phyloP scores from a whole-genome alignment of 2,888 invertebrate genomes.

The Lepidochitona cinerea region DNA sequence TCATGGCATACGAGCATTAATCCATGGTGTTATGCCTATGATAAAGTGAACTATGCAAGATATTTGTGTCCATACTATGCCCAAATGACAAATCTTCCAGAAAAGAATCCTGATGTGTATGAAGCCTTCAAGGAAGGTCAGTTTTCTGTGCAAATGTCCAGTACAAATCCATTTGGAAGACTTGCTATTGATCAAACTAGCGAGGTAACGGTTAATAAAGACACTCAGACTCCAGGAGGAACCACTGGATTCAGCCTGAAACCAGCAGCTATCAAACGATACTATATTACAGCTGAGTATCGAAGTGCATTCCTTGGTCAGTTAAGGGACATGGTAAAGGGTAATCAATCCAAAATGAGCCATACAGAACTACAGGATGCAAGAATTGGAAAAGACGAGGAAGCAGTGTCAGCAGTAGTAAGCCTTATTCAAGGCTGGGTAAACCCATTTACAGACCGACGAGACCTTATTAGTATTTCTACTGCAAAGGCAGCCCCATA shows the following conservation, averaged over 20 bases:
- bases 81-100: slow-evolving; percentile 24
- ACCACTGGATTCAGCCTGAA: slow-evolving; percentile 21
- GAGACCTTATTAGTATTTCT: background rate
- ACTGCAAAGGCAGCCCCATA: background rate
- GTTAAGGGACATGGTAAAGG: slow-evolving; percentile 2
- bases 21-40: slow-evolving; percentile 44
- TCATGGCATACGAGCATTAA: slow-evolving; percentile 21
- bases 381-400: slow-evolving; percentile 20
- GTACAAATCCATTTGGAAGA: slow-evolving; percentile 14
- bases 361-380: background rate
- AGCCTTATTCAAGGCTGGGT: background rate
- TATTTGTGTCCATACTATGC: slow-evolving; percentile 31
- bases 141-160: slow-evolving; percentile 26
- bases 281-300: slow-evolving; percentile 23
- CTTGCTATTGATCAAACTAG: slow-evolving; percentile 19
- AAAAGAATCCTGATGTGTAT: slow-evolving; percentile 23
- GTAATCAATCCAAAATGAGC: background rate
- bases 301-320: slow-evolving; percentile 4
- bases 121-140: slow-evolving; percentile 18
- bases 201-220: slow-evolving; percentile 28
- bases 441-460: background rate
- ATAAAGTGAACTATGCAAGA: slow-evolving; percentile 38
- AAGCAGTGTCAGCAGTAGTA: background rate
- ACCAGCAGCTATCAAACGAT: slow-evolving; percentile 2
- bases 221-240: slow-evolving; percentile 26